Conservation (phyloP, 2,113 vertebrate genomes). For the Bos javanicus region DNA sequence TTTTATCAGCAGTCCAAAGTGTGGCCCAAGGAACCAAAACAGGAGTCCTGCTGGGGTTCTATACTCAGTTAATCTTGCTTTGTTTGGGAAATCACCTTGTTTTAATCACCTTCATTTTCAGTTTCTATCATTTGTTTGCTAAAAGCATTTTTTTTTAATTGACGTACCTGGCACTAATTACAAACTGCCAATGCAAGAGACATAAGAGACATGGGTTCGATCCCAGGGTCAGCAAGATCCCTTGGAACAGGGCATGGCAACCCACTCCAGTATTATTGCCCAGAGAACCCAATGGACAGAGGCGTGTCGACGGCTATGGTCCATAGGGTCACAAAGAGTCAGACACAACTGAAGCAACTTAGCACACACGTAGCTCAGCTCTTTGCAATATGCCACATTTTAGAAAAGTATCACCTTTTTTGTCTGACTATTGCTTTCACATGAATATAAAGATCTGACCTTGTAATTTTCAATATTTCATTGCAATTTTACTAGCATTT, state of each 20-base stretch:
- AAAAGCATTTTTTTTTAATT: background rate
- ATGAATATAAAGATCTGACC: conserved; percentile 61
- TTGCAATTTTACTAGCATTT: conserved; percentile 60
- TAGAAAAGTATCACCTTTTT: conserved; percentile 38
- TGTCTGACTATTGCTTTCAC: conserved; percentile 58
- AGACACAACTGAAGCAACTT: background rate
- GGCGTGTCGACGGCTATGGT: rapidly evolving
- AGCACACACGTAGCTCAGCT: background rate
- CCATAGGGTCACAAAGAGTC: background rate
- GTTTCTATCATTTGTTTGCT: background rate
- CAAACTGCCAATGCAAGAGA: background rate
- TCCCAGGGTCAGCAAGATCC: background rate
- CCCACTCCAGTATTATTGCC: background rate
- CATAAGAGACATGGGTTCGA: background rate
- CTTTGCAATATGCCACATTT: conserved; percentile 31
- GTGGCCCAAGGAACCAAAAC: no score
- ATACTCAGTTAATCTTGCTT: background rate
- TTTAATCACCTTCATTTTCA: background rate
- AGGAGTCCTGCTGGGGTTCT: background rate
- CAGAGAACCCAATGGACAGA: background rate
- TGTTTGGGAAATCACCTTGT: background rate
- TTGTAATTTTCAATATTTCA: conserved; percentile 70
- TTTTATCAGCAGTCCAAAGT: background rate
- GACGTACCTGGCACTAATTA: background rate
- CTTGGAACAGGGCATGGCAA: background rate